Evolutionary conservation across 1,140 invertebrate species (phyloP).

Genomic region (Penaeus vannamei): DNA sequence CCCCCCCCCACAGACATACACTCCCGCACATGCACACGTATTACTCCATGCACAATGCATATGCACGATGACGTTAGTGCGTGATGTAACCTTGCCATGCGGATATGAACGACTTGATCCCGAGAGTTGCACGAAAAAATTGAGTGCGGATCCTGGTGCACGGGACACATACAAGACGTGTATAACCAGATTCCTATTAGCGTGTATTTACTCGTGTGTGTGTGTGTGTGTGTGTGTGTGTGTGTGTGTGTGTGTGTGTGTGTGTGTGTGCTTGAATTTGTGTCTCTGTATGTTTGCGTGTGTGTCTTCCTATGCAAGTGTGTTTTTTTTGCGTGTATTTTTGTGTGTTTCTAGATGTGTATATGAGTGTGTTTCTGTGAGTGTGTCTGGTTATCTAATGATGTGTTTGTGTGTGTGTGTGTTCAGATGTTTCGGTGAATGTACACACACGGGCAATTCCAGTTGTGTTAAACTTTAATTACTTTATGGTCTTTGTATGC

Average conservation of each 20-base stretch:
- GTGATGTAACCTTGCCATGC: neutral
- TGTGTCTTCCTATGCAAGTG: neutral
- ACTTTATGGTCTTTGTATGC: too few species aligned
- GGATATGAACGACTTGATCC: too few species aligned
- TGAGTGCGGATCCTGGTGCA: too few species aligned
- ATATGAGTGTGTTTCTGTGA: too few species aligned
- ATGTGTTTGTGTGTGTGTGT: neutral
- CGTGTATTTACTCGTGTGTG: neutral
- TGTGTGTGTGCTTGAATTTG: neutral
- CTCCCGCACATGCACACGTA: slow-evolving; percentile 14
- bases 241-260: neutral
- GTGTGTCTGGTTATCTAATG: neutral
- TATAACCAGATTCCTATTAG: too few species aligned
- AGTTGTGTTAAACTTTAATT: too few species aligned
- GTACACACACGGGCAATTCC: too few species aligned
- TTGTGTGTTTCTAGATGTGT: too few species aligned
- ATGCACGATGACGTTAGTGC: neutral
- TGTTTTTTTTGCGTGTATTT: neutral
- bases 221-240: neutral
- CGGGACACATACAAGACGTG: too few species aligned
- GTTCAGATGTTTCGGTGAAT: neutral
- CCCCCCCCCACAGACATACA: slow-evolving; percentile 12
- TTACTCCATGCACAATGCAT: neutral
- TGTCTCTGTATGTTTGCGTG: too few species aligned
- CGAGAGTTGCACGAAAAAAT: too few species aligned